phyloP scores from a whole-genome alignment of 2,888 invertebrate genomes.

The Elysia crispata region DNA sequence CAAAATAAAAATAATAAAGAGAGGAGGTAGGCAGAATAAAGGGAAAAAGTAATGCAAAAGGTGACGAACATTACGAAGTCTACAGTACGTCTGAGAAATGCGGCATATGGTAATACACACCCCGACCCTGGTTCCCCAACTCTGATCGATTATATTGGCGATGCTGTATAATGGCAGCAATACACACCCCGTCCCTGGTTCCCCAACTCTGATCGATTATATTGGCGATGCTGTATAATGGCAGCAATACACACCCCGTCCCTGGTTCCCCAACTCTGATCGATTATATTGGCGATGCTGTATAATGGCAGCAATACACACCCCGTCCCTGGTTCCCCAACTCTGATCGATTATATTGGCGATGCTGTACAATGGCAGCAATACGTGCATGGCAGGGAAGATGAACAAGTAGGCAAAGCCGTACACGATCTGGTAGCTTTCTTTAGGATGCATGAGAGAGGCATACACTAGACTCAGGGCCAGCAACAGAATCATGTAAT shows the following conservation, averaged over 20 bases:
- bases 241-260: conserved; percentile 65
- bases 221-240: conserved; percentile 65
- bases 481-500: conserved; percentile 62
- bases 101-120: no score
- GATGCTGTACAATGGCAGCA: conserved; percentile 65
- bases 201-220: conserved; percentile 69
- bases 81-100: no score
- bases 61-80: no score
- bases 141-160: conserved; percentile 66
- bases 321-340: conserved; percentile 66
- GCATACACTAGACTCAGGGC: conserved; percentile 62
- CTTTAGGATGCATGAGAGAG: conserved; percentile 59
- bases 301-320: conserved; percentile 61
- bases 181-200: conserved; percentile 63
- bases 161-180: conserved; percentile 65
- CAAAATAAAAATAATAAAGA: no score
- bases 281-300: conserved; percentile 65
- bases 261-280: conserved; percentile 67
- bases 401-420: conserved; percentile 64
- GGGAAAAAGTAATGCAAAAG: no score
- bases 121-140: conserved; percentile 66
- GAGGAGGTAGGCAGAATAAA: no score
- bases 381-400: conserved; percentile 67
- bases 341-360: conserved; percentile 67
- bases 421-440: conserved; percentile 59